Conservation (phyloP, 1,140 invertebrate species). For the Macrobrachium nipponense region DNA sequence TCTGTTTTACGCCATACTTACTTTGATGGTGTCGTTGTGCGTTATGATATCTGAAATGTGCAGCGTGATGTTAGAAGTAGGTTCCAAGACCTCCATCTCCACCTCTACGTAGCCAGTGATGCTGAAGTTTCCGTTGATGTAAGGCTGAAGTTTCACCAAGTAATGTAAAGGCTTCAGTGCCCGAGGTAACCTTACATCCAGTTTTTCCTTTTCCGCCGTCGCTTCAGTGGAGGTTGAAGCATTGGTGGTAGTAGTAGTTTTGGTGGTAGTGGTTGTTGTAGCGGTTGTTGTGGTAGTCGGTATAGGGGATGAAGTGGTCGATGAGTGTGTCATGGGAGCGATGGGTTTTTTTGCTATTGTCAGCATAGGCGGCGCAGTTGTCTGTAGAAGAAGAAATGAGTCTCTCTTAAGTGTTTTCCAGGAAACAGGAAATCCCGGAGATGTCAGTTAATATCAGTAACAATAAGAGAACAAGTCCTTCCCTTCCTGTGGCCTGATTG, state of each 20-base stretch:
- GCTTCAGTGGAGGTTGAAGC: constrained; percentile 76
- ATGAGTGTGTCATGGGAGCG: not conserved
- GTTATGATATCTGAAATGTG: constrained; percentile 60
- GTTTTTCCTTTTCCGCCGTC: constrained; percentile 67
- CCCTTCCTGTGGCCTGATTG: too few species aligned
- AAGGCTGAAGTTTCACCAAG: constrained; percentile 78
- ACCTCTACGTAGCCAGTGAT: constrained; percentile 73
- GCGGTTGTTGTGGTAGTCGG: constrained; percentile 1
- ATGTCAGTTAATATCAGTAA: too few species aligned
- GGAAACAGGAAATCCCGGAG: too few species aligned
- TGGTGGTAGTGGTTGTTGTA: not conserved
- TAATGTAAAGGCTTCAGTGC: constrained; percentile 71
- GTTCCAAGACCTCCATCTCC: constrained; percentile 48
- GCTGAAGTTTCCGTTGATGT: constrained; percentile 73
- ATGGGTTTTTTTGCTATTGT: not conserved
- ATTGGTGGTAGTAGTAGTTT: constrained; percentile 66
- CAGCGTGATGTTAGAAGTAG: constrained; percentile 54
- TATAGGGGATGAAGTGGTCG: constrained; percentile 65
- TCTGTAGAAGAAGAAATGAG: too few species aligned
- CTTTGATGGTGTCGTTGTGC: constrained; percentile 50
- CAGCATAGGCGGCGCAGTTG: constrained; percentile 13
- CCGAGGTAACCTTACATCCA: constrained; percentile 62
- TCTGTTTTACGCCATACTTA: not conserved
- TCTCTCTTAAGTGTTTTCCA: too few species aligned
- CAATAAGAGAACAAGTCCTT: too few species aligned